Conservation (phyloP, 2,797 vertebrate genomes). For the Acridotheres tristis region DNA sequence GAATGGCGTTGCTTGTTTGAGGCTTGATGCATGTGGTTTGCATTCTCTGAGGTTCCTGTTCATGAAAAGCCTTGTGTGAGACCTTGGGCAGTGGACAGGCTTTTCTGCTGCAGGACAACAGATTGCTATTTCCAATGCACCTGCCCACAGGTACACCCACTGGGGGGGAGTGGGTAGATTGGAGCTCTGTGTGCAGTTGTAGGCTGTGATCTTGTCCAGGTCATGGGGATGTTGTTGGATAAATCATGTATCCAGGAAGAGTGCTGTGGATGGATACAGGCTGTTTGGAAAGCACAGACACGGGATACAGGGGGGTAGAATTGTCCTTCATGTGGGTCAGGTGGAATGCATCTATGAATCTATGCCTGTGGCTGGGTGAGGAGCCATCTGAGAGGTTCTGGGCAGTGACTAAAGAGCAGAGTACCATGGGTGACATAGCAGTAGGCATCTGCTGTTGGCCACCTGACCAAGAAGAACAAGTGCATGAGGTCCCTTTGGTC, state of each 20-base stretch:
- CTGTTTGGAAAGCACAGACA: not conserved
- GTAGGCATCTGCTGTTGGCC: not conserved
- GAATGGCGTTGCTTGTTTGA: not conserved
- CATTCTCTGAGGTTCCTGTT: not conserved
- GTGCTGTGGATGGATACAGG: not conserved
- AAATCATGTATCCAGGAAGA: not conserved
- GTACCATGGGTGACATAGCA: not conserved
- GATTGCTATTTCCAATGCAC: not conserved
- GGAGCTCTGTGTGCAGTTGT: not conserved
- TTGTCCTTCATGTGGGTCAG: not conserved
- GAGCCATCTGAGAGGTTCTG: not conserved
- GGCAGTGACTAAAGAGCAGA: not conserved
- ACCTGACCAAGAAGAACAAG: not conserved
- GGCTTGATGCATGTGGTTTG: rapidly evolving
- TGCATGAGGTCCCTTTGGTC: not conserved
- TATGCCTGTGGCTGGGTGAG: not conserved
- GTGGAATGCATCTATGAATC: not conserved
- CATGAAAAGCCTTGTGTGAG: not conserved
- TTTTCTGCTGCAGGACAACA: not conserved
- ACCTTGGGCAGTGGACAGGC: not conserved
- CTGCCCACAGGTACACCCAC: not conserved
- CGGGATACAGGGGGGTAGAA: not conserved
- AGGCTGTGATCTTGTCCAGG: not conserved
- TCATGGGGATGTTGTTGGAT: not conserved
- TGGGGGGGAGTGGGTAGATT: no score